phyloP scores from a whole-genome alignment of 1,140 invertebrate genomes.

The Oryzaephilus surinamensis region DNA sequence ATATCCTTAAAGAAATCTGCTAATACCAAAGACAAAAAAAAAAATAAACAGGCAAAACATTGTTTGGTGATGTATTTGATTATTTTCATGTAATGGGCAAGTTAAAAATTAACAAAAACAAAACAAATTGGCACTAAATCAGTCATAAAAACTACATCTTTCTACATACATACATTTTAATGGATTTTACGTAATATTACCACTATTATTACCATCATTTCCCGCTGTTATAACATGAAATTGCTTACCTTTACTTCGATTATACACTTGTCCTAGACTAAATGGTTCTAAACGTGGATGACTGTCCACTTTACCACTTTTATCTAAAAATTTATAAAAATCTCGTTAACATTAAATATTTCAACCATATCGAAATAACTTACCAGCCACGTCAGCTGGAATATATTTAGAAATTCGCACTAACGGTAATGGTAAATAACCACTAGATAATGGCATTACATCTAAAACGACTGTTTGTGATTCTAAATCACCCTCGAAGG shows the following conservation, averaged over 20 bases:
- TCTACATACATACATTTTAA: too few relatives aligned
- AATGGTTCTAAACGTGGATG: conserved; percentile 72
- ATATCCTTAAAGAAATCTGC: too few relatives aligned
- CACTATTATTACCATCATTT: conserved; percentile 14
- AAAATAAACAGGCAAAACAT: conserved; percentile 1
- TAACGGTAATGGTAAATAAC: conserved; percentile 76
- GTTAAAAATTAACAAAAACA: too few relatives aligned
- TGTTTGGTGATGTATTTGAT: not conserved
- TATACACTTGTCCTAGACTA: conserved; percentile 78
- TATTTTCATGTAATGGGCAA: not conserved
- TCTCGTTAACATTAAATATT: conserved; percentile 1
- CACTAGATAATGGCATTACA: conserved; percentile 82
- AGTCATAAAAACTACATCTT: conserved; percentile 9
- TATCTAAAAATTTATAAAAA: conserved; percentile 23
- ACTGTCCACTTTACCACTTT: conserved; percentile 33
- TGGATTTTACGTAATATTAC: conserved; percentile 3
- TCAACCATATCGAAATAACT: not conserved
- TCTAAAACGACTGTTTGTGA: conserved; percentile 71
- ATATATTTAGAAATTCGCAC: conserved; percentile 88
- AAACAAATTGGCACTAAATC: conserved; percentile 16
- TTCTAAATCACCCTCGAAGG: conserved; percentile 54
- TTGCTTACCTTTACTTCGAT: conserved; percentile 76
- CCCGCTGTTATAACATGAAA: conserved; percentile 59
- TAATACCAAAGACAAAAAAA: too few relatives aligned
- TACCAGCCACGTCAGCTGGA: conserved; percentile 49